Evolutionary conservation across 2,888 invertebrate genomes (phyloP).

Genomic region (Drosophila pseudotakahashii): DNA sequence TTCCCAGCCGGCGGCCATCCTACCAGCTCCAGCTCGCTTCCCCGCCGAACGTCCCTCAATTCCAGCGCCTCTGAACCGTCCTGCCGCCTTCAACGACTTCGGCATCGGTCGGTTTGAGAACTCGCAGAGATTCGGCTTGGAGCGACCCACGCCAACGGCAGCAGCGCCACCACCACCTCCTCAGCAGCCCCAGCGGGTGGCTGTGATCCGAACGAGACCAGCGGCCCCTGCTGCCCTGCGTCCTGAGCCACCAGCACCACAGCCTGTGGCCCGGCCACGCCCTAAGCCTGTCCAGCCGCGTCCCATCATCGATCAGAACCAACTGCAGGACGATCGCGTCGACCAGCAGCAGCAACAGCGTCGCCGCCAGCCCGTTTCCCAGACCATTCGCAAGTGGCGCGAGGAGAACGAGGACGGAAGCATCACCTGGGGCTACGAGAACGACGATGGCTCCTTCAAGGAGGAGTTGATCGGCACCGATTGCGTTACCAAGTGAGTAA

Average conservation of each 20-base stretch:
- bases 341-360: constrained; percentile 66
- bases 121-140: constrained; percentile 77
- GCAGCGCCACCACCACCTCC: constrained; percentile 62
- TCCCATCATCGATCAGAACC: constrained; percentile 81
- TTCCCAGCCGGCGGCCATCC: constrained; percentile 63
- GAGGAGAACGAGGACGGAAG: constrained; percentile 91
- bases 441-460: constrained; percentile 94
- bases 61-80: constrained; percentile 62
- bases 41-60: constrained; percentile 75
- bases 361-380: constrained; percentile 89
- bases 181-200: constrained; percentile 85
- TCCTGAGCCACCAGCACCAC: constrained; percentile 83
- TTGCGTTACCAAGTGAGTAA: constrained; percentile 87
- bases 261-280: constrained; percentile 66
- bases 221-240: constrained; percentile 78
- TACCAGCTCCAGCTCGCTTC: constrained; percentile 78
- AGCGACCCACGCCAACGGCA: constrained; percentile 66
- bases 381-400: constrained; percentile 89
- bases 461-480: constrained; percentile 93
- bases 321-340: constrained; percentile 78
- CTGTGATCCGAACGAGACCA: constrained; percentile 80
- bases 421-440: constrained; percentile 95
- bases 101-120: constrained; percentile 77
- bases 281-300: constrained; percentile 80
- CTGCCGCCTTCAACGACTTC: constrained; percentile 76